A percentile compares a stretch with the other conserved stretches of the same genome.
Conservation (phyloP, 2,113 vertebrate species). For the Thermophis baileyi region DNA sequence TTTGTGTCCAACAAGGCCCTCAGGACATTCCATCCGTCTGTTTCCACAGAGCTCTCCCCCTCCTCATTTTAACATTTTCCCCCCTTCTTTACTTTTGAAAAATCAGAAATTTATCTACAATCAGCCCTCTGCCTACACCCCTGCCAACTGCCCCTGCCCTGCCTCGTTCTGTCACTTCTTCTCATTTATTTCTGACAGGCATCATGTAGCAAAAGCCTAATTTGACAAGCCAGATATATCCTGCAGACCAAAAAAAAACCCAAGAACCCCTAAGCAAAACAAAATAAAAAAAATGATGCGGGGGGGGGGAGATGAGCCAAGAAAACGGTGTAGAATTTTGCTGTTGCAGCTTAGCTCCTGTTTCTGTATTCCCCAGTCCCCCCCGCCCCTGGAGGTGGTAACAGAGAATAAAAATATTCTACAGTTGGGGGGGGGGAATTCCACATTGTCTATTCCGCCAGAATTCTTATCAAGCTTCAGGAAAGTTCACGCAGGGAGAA, state of each 20-base stretch:
- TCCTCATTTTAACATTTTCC: slow-evolving; percentile 22
- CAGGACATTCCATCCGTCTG: neutral
- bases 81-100: slow-evolving; percentile 9
- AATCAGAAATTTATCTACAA: slow-evolving; percentile 31
- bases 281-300: neutral
- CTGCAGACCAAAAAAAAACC: neutral
- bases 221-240: slow-evolving; percentile 3
- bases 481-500: fast-evolving
- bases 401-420: neutral
- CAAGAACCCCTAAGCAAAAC: neutral
- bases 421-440: fast-evolving
- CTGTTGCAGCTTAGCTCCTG: neutral
- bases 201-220: slow-evolving; percentile 23
- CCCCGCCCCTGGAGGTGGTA: fast-evolving
- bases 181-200: slow-evolving; percentile 44
- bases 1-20: fast-evolving
- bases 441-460: fast-evolving
- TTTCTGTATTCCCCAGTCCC: neutral
- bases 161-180: neutral
- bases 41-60: neutral
- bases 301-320: neutral
- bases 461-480: neutral
- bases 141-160: neutral
- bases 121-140: neutral
- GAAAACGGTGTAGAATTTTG: neutral